Percentiles rank a stretch among this genome's conserved stretches.
Evolutionary conservation across 1,140 invertebrate species (phyloP).

Genomic region (Cepaea nemoralis): DNA sequence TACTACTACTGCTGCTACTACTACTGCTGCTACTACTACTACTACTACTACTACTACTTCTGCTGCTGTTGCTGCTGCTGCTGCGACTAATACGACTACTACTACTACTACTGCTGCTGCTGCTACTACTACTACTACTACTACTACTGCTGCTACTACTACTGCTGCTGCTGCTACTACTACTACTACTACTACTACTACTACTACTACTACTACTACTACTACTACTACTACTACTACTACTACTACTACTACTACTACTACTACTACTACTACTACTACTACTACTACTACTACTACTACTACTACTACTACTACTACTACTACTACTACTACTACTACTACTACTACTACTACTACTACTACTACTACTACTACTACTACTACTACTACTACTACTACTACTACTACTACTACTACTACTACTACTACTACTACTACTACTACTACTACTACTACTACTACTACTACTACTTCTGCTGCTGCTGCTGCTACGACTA

Average conservation of each 20-base stretch:
- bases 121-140: slow-evolving; percentile 27
- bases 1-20: too few species aligned
- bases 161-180: slow-evolving; percentile 30
- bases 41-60: slow-evolving; percentile 14
- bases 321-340: slow-evolving; percentile 31
- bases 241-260: slow-evolving; percentile 38
- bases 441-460: slow-evolving; percentile 31
- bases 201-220: slow-evolving; percentile 37
- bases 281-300: slow-evolving; percentile 19
- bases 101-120: slow-evolving; percentile 29
- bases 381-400: slow-evolving; percentile 30
- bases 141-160: slow-evolving; percentile 25
- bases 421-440: slow-evolving; percentile 30
- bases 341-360: slow-evolving; percentile 34
- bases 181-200: slow-evolving; percentile 38
- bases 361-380: slow-evolving; percentile 36
- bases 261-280: slow-evolving; percentile 32
- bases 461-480: slow-evolving; percentile 27
- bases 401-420: slow-evolving; percentile 13
- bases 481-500: slow-evolving; percentile 20
- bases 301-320: slow-evolving; percentile 21
- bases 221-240: slow-evolving; percentile 31
- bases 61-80: slow-evolving; percentile 27
- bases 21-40: too few species aligned
- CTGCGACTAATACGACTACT: slow-evolving; percentile 23